Evolutionary conservation across 1,140 invertebrate species (phyloP), one percentile per base, ranked within the genome.

Genomic region (Schmidtea mediterranea): DNA sequence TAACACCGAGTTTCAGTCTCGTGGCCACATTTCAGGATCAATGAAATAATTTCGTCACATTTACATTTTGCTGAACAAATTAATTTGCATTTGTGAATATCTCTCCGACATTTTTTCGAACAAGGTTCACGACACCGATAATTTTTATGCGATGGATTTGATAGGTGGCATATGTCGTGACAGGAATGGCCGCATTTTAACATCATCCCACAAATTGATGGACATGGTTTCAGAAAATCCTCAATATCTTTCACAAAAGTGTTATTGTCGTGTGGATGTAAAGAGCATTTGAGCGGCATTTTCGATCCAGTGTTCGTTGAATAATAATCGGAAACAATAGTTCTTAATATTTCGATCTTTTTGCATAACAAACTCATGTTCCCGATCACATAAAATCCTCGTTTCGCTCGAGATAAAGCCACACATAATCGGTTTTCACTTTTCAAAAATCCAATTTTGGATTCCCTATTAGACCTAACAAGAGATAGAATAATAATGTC

Each of bases 101-200:
- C 52, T 12, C 16, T 19, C 13, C 40, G 16, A 38, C 66, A 69
- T n/a, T 57, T 61, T 2, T 50, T 52, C 55, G 61, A 71, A 59
- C 68, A 60, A 65, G 71, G 58, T 71, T 79, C 76, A 12, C 75
- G 74, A 62, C 77, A 78, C 45, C 75, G 69, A 21, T 75, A 75
- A 55, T 72, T 39, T 2, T 5, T 45, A 46, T 57, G 59, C 2
- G 58, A 56, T 15, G 56, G 57, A 38, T 57, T 59, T 1, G 23
- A 32, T 32, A 52, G 40, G 0, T 54, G 49, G 47, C 58, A 59
- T 0, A 50, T 36, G 1, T 55, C 54, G 9, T 50, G 49, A 46
- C 63, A 67, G 18, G 53, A 46, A 51, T 68, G 66, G 5, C 61
- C 62, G 54, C 65, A 67, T 15, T 66, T 53, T 1, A 67, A 52